phyloP scores from a whole-genome alignment of 2,797 vertebrate genomes.

The Tapera naevia region DNA sequence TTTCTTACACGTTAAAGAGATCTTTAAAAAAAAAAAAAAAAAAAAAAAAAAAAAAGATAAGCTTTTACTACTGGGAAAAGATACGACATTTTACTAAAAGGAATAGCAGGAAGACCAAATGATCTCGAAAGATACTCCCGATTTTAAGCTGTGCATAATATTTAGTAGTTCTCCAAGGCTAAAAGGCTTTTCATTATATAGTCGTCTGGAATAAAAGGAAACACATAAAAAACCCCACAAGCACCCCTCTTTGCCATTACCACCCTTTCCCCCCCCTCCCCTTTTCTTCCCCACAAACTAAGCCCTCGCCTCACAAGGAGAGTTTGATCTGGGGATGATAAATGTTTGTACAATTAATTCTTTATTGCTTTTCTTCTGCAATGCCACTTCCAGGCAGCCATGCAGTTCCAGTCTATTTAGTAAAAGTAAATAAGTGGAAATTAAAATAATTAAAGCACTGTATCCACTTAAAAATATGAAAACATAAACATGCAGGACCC shows the following conservation, averaged over 20 bases:
- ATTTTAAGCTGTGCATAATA: constrained; percentile 33
- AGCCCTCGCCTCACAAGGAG: constrained; percentile 16
- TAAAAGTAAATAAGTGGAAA: background rate
- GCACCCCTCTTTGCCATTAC: constrained; percentile 6
- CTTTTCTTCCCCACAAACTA: constrained; percentile 19
- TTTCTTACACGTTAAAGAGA: constrained; percentile 55
- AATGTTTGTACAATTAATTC: constrained; percentile 61
- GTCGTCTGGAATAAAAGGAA: constrained; percentile 49
- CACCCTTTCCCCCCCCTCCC: constrained; percentile 7
- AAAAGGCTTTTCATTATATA: constrained; percentile 48
- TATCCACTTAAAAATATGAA: background rate
- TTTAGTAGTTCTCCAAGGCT: constrained; percentile 26
- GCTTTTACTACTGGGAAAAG: constrained; percentile 38
- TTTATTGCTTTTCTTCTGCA: constrained; percentile 4
- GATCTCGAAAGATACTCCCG: constrained; percentile 2
- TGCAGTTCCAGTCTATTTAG: background rate
- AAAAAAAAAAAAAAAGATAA: background rate
- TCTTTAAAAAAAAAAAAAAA: background rate
- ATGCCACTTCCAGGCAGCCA: background rate
- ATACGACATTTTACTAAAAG: constrained; percentile 51
- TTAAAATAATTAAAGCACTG: background rate
- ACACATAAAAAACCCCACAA: constrained; percentile 16
- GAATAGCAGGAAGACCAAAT: background rate
- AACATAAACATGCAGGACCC: background rate
- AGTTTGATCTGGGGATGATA: constrained; percentile 48